These are phyloP conservation scores for Tarsius wallacei DNA, from an alignment of 2,797 vertebrate species.

Conservation along the genomic window DNA sequence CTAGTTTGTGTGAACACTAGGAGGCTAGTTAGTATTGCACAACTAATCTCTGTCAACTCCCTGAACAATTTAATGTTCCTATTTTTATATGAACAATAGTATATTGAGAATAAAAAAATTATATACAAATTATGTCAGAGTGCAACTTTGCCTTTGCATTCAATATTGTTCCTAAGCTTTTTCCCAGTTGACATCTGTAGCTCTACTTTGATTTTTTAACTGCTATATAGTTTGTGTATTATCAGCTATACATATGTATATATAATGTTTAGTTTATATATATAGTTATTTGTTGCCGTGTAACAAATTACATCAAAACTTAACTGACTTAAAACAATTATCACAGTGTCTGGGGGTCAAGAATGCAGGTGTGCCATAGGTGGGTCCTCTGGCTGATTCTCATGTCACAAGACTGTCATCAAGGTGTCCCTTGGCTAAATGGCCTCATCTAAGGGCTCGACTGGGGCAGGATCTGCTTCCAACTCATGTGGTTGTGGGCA, in stretches of 20 bases:
- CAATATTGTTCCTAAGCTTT: neutral
- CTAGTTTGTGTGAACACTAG: neutral
- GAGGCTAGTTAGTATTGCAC: neutral
- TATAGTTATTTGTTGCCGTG: neutral
- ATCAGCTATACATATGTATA: too few species aligned
- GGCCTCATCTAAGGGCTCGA: neutral
- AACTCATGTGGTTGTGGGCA: neutral
- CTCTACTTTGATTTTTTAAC: neutral
- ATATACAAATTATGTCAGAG: accelerated
- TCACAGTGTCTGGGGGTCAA: neutral
- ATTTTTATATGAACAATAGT: neutral
- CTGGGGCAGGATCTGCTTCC: neutral
- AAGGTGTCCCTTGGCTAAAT: neutral
- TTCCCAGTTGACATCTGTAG: neutral
- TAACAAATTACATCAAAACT: neutral
- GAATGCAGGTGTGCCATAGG: neutral
- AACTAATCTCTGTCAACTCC: neutral
- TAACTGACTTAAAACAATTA: neutral
- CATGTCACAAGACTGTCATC: neutral
- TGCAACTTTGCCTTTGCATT: neutral
- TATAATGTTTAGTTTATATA: too few species aligned
- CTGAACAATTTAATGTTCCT: neutral
- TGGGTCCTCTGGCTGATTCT: neutral
- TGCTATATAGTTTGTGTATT: neutral
- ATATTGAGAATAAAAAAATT: neutral